Conservation (phyloP, 2,888 invertebrate species). For the Drosophila macrospina region DNA sequence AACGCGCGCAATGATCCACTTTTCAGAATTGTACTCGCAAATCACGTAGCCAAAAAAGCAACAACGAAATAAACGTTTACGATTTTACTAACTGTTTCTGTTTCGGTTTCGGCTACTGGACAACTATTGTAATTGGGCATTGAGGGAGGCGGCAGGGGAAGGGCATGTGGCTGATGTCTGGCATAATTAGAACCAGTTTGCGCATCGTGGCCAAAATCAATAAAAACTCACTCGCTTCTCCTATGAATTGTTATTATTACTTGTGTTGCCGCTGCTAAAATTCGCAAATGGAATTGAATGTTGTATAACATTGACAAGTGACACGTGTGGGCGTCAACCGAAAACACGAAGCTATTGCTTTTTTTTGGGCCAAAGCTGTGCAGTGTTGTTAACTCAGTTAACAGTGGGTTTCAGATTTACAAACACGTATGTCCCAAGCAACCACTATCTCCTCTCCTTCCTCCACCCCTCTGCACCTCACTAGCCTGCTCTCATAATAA, state of each 20-base stretch:
- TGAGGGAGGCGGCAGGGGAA: constrained; percentile 1
- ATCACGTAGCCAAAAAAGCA: constrained; percentile 67
- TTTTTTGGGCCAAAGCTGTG: constrained; percentile 38
- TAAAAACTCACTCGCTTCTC: constrained; percentile 10
- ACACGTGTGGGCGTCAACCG: constrained; percentile 69
- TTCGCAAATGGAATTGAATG: constrained; percentile 61
- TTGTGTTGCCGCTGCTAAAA: constrained; percentile 41
- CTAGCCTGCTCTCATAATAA: constrained; percentile 1
- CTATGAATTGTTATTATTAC: constrained; percentile 14
- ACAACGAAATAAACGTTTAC: constrained; percentile 41
- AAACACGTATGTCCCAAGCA: constrained; percentile 50
- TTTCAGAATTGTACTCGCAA: constrained; percentile 66
- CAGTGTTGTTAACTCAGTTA: constrained; percentile 8
- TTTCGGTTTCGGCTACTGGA: constrained; percentile 38
- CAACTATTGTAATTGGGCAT: constrained; percentile 46
- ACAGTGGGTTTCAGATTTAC: constrained; percentile 54
- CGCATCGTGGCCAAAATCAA: constrained; percentile 45
- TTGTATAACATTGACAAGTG: constrained; percentile 68
- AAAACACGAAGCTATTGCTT: not conserved
- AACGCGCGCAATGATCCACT: constrained; percentile 71
- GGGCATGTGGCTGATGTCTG: constrained; percentile 22
- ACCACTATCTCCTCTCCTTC: constrained; percentile 7
- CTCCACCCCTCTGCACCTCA: too few species aligned
- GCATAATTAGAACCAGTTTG: constrained; percentile 78
- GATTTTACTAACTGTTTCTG: constrained; percentile 63